Evolutionary conservation across 1,140 invertebrate species (phyloP), one percentile per base, ranked within the genome.

Genomic region (Whitmania pigra): DNA sequence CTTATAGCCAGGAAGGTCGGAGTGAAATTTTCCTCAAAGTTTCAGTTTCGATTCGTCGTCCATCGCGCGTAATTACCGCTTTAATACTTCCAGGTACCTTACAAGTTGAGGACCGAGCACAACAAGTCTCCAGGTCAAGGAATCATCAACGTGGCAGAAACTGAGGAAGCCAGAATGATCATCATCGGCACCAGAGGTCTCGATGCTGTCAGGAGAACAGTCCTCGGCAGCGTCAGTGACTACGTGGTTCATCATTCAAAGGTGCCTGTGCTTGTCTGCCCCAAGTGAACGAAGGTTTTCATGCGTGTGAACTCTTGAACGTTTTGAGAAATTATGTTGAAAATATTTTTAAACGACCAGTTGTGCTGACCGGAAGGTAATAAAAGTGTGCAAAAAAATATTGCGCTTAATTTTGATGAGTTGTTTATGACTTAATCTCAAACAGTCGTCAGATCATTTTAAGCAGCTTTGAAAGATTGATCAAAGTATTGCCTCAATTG

Each of bases 211-310:
- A 69, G 80, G 20, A 76, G 80, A 20, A 80, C 79, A 20, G 74
- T 80, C 55, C 73, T 81, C 6, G 79, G 80, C 53, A 80, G 79
- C 53, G 77, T 81, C 54, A 79, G 78, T 66, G 79, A 80, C 74
- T 81, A 81, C 73, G 75, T 80, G 54, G 78, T 81, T 18, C 79
- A 79, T 71, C 80, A 81, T 72, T 75, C 80, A 2, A 77, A 78
- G 67, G 74, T 80, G 17, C 79, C 80, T 20, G 80, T 81, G n/a
- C 31, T 74, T 43, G 60, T 74, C 57, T 74, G 73, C 53, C 73
- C 63, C 9, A 66, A 68, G 27, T 31, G 11, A 49, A 49, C 43
- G 15, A 49, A 13, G 43, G 5, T 17, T 11, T 49, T 4, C 5
- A 49, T 11, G 43, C 43, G 43, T 49, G 9, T 49, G 43, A 49